Base-by-base conservation (phyloP, 2,888 invertebrate species). In the Ormyrus thymus region DNA sequence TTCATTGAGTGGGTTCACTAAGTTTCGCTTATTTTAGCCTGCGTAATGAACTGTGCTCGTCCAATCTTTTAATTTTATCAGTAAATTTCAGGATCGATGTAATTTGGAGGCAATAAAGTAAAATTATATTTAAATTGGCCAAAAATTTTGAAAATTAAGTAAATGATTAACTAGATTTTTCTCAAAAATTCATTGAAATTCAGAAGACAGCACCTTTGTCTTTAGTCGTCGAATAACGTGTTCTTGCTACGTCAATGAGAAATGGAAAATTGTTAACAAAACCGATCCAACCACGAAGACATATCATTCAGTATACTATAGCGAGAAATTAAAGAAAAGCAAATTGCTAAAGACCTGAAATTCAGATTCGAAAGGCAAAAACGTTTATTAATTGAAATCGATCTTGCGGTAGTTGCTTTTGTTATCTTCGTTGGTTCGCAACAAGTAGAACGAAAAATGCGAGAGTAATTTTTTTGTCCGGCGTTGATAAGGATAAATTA, bases 231-330 rank as follows among this genome's bases (percentile, higher is more conserved):
- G 45, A 76, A 72, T 3, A 51, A 13, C 50, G 15, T 58, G 53
- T 13, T 65, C 45, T 71, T 65, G 53, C 48, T 46, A 59, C 53
- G 51, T 55, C 15, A 58, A 61, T 75, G 68, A 58, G 70, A 66
- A 13, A 74, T 29, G 53, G 48, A 48, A 75, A 77, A 62, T 56
- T 66, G 46, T 61, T 46, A 58, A 73, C 62, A 50, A 73, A 55
- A 76, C 73, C 77, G 70, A 70, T 77, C 71, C 78, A 80, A 77
- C 78, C 69, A 75, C 66, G 64, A 80, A 80, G 72, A 81, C 78
- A 81, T 81, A 80, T 81, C 81, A 80, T 75, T 76, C 55, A 68
- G 66, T 76, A 78, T 69, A 69, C 59, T 73, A 62, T 64, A 75
- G 43, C 7, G n/a, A 59, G 56, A 43, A 75, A 9, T 72, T 51